Percentiles rank a stretch among this genome's conserved stretches.
phyloP scores from a whole-genome alignment of 2,797 vertebrate species.

The Gymnodraco acuticeps region DNA sequence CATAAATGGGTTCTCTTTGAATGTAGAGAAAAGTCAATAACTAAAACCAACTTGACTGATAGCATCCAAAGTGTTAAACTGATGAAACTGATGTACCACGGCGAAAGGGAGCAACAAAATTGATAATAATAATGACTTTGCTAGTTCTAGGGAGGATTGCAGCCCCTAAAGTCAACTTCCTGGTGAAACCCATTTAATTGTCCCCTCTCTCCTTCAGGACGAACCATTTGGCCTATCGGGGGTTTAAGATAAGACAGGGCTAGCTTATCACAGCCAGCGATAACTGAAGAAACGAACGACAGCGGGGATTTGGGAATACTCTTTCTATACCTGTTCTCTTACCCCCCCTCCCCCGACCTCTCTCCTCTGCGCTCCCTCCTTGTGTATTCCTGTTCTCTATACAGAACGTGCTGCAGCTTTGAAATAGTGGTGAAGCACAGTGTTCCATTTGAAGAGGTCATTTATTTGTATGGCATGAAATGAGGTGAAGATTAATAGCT shows the following conservation, averaged over 20 bases:
- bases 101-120: slow-evolving; percentile 46
- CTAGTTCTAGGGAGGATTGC: slow-evolving; percentile 52
- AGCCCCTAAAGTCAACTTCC: slow-evolving; percentile 59
- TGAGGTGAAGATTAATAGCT: slow-evolving; percentile 78
- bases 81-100: slow-evolving; percentile 54
- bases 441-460: slow-evolving; percentile 77
- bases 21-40: slow-evolving; percentile 1
- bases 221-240: slow-evolving; percentile 74
- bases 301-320: slow-evolving; percentile 75
- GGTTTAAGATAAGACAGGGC: slow-evolving; percentile 83
- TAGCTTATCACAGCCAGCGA: slow-evolving; percentile 80
- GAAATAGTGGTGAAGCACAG: slow-evolving; percentile 71
- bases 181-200: slow-evolving; percentile 77
- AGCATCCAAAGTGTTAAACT: slow-evolving; percentile 40
- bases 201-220: slow-evolving; percentile 65
- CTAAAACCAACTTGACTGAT: slow-evolving; percentile 31
- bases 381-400: slow-evolving; percentile 16
- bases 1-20: neutral
- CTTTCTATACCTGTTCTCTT: slow-evolving; percentile 57
- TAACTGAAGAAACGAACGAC: slow-evolving; percentile 77
- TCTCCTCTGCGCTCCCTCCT: neutral
- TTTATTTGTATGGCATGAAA: slow-evolving; percentile 76
- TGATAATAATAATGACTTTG: slow-evolving; percentile 75
- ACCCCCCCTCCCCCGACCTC: neutral
- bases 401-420: slow-evolving; percentile 61